Conservation (phyloP, 2,113 vertebrate genomes). For the Rana temporaria region DNA sequence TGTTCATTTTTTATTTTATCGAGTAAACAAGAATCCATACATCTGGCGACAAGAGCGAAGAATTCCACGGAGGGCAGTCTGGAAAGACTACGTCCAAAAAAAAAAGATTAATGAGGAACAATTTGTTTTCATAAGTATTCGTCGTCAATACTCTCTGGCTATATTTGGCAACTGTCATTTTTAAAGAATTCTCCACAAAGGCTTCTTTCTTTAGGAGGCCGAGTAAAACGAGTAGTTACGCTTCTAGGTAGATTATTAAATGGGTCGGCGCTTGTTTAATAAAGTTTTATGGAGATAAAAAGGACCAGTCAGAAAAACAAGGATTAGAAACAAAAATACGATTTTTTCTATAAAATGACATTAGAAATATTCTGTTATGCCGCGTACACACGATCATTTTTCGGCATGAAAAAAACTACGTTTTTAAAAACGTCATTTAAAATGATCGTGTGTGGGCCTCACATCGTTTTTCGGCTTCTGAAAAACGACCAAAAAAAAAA, state of each 20-base stretch:
- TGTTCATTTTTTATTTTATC: conserved; percentile 18
- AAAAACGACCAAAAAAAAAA: too few relatives aligned
- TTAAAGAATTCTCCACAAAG: not conserved
- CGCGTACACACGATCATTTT: too few relatives aligned
- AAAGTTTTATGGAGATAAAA: not conserved
- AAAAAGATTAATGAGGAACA: not conserved
- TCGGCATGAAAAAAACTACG: too few relatives aligned
- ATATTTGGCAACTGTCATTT: conserved; percentile 30
- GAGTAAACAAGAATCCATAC: conserved; percentile 12
- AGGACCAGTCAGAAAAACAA: too few relatives aligned
- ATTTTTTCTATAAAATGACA: too few relatives aligned
- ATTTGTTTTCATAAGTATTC: conserved; percentile 10
- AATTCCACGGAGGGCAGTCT: not conserved
- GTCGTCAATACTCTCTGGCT: not conserved
- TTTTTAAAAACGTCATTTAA: too few relatives aligned
- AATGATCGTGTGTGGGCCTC: too few relatives aligned
- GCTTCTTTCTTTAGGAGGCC: conserved; percentile 1
- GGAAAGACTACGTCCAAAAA: not conserved
- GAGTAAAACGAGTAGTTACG: not conserved
- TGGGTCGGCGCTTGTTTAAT: not conserved
- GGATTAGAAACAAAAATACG: too few relatives aligned
- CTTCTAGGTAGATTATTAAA: not conserved
- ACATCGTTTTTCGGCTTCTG: too few relatives aligned
- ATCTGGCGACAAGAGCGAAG: not conserved
- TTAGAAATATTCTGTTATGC: too few relatives aligned